Conservation (phyloP, 1,140 invertebrate genomes). For the Drosophila tristis region DNA sequence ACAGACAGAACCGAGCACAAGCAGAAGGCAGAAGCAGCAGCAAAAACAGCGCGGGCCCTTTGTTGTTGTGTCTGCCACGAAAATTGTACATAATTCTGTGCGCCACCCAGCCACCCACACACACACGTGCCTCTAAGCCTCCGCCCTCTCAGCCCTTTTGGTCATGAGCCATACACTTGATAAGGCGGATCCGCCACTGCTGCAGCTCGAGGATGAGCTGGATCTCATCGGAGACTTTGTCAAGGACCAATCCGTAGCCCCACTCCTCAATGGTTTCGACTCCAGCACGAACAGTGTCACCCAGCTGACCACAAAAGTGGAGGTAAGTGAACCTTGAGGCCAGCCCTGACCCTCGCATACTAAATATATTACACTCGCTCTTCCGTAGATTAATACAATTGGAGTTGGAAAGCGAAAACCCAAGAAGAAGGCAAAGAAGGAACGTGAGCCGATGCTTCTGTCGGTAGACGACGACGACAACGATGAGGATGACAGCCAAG, state of each 20-base stretch:
- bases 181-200: slow-evolving; percentile 52
- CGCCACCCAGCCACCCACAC: slow-evolving; percentile 26
- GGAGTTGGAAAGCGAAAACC: slow-evolving; percentile 56
- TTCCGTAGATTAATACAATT: slow-evolving; percentile 71
- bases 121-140: slow-evolving; percentile 21
- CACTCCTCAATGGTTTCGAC: slow-evolving; percentile 63
- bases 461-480: slow-evolving; percentile 69
- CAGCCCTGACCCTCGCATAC: not conserved
- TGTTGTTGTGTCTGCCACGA: slow-evolving; percentile 53
- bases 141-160: not conserved
- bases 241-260: slow-evolving; percentile 53
- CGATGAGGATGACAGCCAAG: slow-evolving; percentile 16
- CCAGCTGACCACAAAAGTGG: slow-evolving; percentile 74
- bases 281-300: slow-evolving; percentile 30
- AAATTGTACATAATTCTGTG: slow-evolving; percentile 15
- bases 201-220: slow-evolving; percentile 75
- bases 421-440: slow-evolving; percentile 58
- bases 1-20: slow-evolving; percentile 18
- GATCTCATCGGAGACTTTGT: slow-evolving; percentile 75
- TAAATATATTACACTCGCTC: not conserved
- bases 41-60: slow-evolving; percentile 55
- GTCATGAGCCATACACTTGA: slow-evolving; percentile 47
- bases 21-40: slow-evolving; percentile 1
- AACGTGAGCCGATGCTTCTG: slow-evolving; percentile 65
- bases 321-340: slow-evolving; percentile 45